Percentiles rank a stretch among this genome's conserved stretches.
Evolutionary conservation across 2,113 vertebrate genomes (phyloP).

Genomic region (Hassar affinis): DNA sequence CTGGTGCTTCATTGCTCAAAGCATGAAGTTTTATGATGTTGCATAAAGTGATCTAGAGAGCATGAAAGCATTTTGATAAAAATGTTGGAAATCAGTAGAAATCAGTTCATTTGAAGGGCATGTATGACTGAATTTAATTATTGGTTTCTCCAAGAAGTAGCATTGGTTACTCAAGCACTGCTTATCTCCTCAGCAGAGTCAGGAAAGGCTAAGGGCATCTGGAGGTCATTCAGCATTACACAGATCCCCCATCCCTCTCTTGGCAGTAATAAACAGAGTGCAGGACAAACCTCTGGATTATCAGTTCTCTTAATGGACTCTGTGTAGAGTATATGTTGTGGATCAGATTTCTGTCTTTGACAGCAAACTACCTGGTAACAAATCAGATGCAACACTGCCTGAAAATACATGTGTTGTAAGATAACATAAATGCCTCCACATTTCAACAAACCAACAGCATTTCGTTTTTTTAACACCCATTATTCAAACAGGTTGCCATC

Average conservation of each 20-base stretch:
- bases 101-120: slow-evolving; percentile 61
- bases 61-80: slow-evolving; percentile 4
- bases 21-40: slow-evolving; percentile 31
- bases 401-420: background rate
- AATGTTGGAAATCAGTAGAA: slow-evolving; percentile 14
- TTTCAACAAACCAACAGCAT: background rate
- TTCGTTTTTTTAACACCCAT: slow-evolving; percentile 16
- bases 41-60: slow-evolving; percentile 36
- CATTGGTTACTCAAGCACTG: slow-evolving; percentile 58
- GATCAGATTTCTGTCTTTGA: slow-evolving; percentile 2
- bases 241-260: slow-evolving; percentile 30
- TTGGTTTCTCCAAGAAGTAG: slow-evolving; percentile 63
- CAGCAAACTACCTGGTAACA: background rate
- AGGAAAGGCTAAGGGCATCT: slow-evolving; percentile 60
- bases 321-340: background rate
- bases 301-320: slow-evolving; percentile 37
- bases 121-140: slow-evolving; percentile 65
- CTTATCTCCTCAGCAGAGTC: slow-evolving; percentile 65
- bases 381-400: background rate
- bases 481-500: slow-evolving; percentile 19
- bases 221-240: slow-evolving; percentile 60
- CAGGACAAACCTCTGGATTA: slow-evolving; percentile 10
- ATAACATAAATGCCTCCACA: slow-evolving; percentile 15
- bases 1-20: background rate
- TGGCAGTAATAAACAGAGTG: slow-evolving; percentile 51